Base-by-base conservation (phyloP, 1,140 invertebrate genomes). In the Habropoda laboriosa region DNA sequence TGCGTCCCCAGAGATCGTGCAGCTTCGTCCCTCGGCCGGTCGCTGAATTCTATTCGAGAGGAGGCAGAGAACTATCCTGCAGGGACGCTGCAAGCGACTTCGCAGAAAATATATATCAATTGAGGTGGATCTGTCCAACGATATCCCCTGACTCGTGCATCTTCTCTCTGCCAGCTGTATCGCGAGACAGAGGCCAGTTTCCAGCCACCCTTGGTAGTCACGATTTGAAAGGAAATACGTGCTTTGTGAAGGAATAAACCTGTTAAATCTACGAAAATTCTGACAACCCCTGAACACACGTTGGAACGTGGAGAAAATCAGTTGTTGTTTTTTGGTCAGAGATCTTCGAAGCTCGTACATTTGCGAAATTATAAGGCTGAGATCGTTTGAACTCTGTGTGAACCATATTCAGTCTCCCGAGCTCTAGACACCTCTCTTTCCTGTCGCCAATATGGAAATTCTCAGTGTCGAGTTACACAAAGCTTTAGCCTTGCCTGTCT, bases 101-200 rank as follows among this genome's bases (percentile, higher is more conserved):
- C 57, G 38, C 60, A 35, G 30, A 76, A 76, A 32, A 80, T 47
- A 66, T 47, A 70, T 76, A 81, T 81, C 79, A 72, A 77, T 81
- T 81, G 42, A 6, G 32, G 7, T 38, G 67, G 45, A 81, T 81
- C 71, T 64, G 32, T 30, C 24, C 27, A 38, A 35, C 72, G 66
- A 83, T 80, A 73, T 72, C 57, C 13, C 57, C 57, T 27, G 40
- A 38, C n/a, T 66, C 35, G 47, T 57, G 64, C 58, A 24, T 72
- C n/a, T 60, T 73, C 61, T 35, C 30, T 75, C 53, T 40, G 18
- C n/a, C n/a, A 49, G 16, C 27, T 21, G 51, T 6, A 3, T 13
- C 32, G 27, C 2, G 42, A 32, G 63, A 42, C 57, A 40, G 12
- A 24, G 47, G 47, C 47, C 42, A 74, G 32, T 18, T 24, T 38